These are phyloP conservation scores for Cylloceria caligata DNA, from an alignment of 2,888 invertebrate species.

Conservation along the genomic window DNA sequence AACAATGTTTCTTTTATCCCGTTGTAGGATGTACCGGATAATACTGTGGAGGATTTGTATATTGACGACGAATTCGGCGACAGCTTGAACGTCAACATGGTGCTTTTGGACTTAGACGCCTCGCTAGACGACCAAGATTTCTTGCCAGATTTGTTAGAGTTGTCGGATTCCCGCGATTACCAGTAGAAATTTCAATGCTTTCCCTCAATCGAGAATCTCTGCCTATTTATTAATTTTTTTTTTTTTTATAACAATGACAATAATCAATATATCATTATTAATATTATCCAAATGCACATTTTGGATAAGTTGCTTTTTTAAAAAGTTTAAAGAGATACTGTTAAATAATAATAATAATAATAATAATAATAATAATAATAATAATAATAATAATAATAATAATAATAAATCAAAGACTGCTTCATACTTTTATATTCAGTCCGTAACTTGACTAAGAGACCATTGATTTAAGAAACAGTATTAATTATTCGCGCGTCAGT, in stretches of 20 bases:
- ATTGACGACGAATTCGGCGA: conserved; percentile 80
- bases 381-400: neutral
- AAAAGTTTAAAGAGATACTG: conserved; percentile 4
- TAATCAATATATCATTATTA: conserved; percentile 33
- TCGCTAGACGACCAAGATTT: conserved; percentile 72
- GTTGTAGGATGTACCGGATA: conserved; percentile 73
- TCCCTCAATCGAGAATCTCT: conserved; percentile 32
- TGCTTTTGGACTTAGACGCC: conserved; percentile 74
- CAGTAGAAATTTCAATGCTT: conserved; percentile 4
- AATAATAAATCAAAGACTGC: conserved; percentile 36
- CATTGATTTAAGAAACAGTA: conserved; percentile 54
- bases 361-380: too few relatives aligned
- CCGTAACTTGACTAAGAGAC: conserved; percentile 26
- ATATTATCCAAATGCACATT: neutral
- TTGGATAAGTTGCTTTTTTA: conserved; percentile 39
- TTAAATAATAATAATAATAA: neutral
- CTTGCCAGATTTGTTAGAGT: conserved; percentile 71
- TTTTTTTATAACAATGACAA: conserved; percentile 55
- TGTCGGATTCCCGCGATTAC: conserved; percentile 41
- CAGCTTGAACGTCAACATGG: conserved; percentile 77
- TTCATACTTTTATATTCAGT: conserved; percentile 46
- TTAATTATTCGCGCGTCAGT: conserved; percentile 51
- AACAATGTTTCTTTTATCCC: conserved; percentile 34
- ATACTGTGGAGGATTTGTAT: conserved; percentile 77
- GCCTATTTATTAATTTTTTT: conserved; percentile 62